Conservation (phyloP, 2,797 vertebrate genomes). For the Lepilemur ruficaudatus region DNA sequence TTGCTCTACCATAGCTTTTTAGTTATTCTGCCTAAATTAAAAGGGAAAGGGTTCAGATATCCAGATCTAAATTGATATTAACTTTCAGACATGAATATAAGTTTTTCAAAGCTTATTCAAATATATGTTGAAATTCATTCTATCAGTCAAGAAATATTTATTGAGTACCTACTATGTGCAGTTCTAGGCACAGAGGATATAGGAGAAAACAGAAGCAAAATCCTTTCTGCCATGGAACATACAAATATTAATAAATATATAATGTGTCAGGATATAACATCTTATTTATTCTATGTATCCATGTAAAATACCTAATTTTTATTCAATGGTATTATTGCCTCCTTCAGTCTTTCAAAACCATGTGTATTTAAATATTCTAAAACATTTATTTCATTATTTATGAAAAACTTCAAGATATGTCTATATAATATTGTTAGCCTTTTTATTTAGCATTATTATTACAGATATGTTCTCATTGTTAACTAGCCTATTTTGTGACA, state of each 20-base stretch:
- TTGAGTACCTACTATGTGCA: background rate
- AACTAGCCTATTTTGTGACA: background rate
- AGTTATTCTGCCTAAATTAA: background rate
- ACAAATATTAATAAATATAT: background rate
- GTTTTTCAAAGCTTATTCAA: background rate
- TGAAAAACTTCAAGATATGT: background rate
- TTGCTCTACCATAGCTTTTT: background rate
- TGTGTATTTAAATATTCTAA: conserved; percentile 4
- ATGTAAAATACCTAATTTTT: background rate
- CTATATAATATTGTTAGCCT: background rate
- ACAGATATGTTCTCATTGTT: background rate
- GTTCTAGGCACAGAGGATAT: background rate
- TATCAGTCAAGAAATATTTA: conserved; percentile 15
- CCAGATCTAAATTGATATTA: background rate
- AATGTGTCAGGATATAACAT: background rate
- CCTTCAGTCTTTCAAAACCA: background rate
- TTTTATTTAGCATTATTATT: background rate
- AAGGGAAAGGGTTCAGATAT: background rate
- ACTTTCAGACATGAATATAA: background rate
- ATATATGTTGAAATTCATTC: background rate
- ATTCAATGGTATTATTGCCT: background rate
- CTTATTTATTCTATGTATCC: background rate
- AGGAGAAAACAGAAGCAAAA: conserved; percentile 3
- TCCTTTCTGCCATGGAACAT: background rate
- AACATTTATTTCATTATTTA: background rate